Evolutionary conservation across 1,140 invertebrate genomes (phyloP).

Genomic region (Macrobrachium rosenbergii): DNA sequence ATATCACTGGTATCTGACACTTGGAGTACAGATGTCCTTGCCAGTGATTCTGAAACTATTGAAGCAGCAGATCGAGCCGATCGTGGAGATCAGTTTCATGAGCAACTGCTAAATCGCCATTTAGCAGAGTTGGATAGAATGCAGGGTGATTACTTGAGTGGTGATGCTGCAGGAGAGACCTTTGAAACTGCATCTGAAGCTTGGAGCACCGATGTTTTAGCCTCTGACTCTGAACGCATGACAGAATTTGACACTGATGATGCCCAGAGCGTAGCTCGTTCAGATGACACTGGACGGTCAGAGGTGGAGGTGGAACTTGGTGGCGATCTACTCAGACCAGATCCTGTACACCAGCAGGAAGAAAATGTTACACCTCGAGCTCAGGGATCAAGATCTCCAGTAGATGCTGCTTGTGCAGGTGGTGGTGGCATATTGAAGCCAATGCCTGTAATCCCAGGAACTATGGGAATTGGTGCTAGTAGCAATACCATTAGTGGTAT

Average conservation of each 20-base stretch:
- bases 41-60: constrained; percentile 92
- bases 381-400: constrained; percentile 47
- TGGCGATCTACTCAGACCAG: constrained; percentile 58
- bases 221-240: constrained; percentile 93
- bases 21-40: constrained; percentile 96
- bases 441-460: constrained; percentile 35
- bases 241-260: constrained; percentile 90
- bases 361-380: constrained; percentile 55
- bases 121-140: constrained; percentile 57
- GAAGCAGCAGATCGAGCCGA: constrained; percentile 69
- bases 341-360: constrained; percentile 62
- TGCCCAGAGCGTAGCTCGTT: constrained; percentile 81
- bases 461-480: constrained; percentile 20
- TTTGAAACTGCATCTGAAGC: constrained; percentile 95
- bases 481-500: constrained; percentile 46
- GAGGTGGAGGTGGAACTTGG: constrained; percentile 75
- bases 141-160: constrained; percentile 55
- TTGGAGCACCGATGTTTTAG: constrained; percentile 97
- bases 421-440: constrained; percentile 61
- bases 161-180: constrained; percentile 74
- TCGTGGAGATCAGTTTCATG: constrained; percentile 60
- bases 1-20: constrained; percentile 96
- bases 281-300: constrained; percentile 80
- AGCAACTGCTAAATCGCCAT: constrained; percentile 57
- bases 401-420: constrained; percentile 59